Evolutionary conservation across 2,113 vertebrate species (phyloP).

Genomic region (Columba livia): DNA sequence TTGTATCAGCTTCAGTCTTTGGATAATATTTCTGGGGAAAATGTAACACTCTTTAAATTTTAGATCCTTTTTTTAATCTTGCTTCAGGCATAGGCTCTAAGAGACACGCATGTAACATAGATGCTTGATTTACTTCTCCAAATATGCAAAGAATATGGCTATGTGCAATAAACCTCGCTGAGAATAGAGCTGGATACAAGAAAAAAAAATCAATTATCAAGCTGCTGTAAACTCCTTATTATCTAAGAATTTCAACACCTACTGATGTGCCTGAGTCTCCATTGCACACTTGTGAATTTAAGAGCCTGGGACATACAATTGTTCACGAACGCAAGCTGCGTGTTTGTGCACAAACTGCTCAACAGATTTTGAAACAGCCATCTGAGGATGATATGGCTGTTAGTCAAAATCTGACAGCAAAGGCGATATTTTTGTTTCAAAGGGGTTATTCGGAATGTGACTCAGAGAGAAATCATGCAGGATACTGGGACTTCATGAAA

Average conservation of each 20-base stretch:
- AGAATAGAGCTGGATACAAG: not conserved
- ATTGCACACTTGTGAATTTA: not conserved
- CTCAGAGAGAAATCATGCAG: not conserved
- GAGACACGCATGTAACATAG: not conserved
- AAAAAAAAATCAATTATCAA: not conserved
- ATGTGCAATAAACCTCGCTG: not conserved
- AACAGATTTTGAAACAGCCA: not conserved
- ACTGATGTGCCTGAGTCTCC: not conserved
- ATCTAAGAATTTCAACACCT: not conserved
- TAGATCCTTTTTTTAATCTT: not conserved
- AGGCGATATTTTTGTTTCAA: slow-evolving; percentile 17
- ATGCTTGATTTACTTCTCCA: not conserved
- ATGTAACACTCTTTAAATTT: not conserved
- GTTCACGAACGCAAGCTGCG: not conserved
- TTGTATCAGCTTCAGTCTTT: not conserved
- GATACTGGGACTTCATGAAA: not conserved
- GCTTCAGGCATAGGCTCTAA: not conserved
- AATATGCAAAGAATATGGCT: not conserved
- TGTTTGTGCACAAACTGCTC: not conserved
- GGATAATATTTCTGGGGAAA: not conserved
- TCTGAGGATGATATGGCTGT: not conserved
- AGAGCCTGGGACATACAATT: not conserved
- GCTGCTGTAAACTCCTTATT: not conserved
- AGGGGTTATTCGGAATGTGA: not conserved
- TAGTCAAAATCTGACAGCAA: not conserved